phyloP scores from a whole-genome alignment of 2,888 invertebrate genomes.

The Troides helena region DNA sequence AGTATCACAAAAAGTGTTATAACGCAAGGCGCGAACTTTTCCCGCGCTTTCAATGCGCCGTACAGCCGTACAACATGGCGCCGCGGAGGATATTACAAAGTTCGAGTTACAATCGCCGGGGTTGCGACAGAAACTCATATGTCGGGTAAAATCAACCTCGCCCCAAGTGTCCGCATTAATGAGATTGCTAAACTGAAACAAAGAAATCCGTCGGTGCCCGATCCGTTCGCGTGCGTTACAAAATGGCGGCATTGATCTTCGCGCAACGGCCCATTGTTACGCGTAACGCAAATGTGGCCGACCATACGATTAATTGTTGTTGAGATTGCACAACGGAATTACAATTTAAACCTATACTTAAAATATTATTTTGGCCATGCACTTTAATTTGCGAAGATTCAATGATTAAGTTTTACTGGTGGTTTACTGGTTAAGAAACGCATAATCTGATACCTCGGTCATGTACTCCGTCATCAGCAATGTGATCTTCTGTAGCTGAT shows the following conservation, averaged over 20 bases:
- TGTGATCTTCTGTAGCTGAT: too few species aligned
- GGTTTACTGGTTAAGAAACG: too few species aligned
- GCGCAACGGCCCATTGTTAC: conserved; percentile 21
- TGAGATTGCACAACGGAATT: conserved; percentile 4
- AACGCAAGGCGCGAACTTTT: conserved; percentile 8
- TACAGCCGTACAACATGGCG: neutral
- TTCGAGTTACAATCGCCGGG: conserved; percentile 11
- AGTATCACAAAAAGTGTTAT: conserved; percentile 2
- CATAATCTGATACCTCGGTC: too few species aligned
- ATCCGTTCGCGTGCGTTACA: conserved; percentile 11
- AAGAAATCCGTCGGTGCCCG: conserved; percentile 10
- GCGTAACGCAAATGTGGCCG: conserved; percentile 5
- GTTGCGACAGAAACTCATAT: conserved; percentile 13
- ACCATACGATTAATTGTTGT: conserved; percentile 4
- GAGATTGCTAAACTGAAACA: conserved; percentile 24
- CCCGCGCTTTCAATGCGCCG: conserved; percentile 11
- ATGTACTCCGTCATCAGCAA: too few species aligned
- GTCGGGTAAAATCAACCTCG: conserved; percentile 12
- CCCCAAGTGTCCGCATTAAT: conserved; percentile 15
- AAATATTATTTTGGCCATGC: too few species aligned
- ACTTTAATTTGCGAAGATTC: too few species aligned
- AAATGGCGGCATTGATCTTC: conserved; percentile 23
- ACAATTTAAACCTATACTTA: neutral
- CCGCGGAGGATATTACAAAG: conserved; percentile 20
- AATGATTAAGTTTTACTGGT: too few species aligned